Evolutionary conservation across 2,113 vertebrate species (phyloP).

Genomic region (Odontophorus gujanensis): DNA sequence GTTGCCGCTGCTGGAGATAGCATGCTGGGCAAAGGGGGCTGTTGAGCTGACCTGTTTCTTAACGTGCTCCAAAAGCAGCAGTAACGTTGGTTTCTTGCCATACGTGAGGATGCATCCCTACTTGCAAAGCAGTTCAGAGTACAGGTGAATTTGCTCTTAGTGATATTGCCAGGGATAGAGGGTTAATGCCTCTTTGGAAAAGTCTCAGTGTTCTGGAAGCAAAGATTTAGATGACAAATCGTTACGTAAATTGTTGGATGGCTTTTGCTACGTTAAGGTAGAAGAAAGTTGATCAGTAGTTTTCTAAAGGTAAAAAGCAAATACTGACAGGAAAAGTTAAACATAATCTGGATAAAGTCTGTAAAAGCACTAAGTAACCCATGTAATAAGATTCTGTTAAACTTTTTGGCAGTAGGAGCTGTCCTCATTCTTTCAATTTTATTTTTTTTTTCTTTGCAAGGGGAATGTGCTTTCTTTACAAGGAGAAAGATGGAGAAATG

Average conservation of each 20-base stretch:
- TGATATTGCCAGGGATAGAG: background rate
- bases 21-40: background rate
- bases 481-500: background rate
- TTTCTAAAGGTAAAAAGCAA: background rate
- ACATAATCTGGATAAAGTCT: background rate
- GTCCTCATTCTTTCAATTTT: background rate
- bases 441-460: background rate
- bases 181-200: background rate
- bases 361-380: rapidly evolving
- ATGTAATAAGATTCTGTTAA: rapidly evolving
- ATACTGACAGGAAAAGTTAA: background rate
- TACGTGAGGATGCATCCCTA: background rate
- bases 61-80: background rate
- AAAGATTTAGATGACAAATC: background rate
- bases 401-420: background rate
- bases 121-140: background rate
- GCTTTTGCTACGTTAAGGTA: background rate
- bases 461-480: background rate
- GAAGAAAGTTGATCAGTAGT: background rate
- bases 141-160: background rate
- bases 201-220: background rate
- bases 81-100: background rate
- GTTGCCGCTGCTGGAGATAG: no score
- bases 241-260: background rate
- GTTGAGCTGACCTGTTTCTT: rapidly evolving